phyloP scores from a whole-genome alignment of 2,888 invertebrate species.

The Metellina segmentata region DNA sequence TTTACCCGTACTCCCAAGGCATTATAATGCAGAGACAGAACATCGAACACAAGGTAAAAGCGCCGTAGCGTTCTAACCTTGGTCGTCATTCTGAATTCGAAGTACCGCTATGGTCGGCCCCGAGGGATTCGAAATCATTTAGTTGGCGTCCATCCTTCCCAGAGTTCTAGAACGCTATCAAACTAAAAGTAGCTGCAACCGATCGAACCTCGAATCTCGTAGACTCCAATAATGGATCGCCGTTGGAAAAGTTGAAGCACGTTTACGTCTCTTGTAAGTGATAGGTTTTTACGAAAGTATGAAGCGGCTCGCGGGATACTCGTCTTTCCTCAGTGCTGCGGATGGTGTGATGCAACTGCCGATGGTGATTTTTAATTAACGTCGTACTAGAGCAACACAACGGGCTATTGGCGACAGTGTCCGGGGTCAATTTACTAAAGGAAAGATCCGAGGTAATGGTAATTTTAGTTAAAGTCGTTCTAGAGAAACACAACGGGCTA shows the following conservation, averaged over 20 bases:
- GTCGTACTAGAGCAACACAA: too few relatives aligned
- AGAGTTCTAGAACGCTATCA: neutral
- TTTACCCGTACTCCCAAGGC: neutral
- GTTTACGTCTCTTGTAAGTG: too few relatives aligned
- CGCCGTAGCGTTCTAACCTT: slow-evolving; percentile 40
- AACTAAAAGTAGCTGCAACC: slow-evolving; percentile 7
- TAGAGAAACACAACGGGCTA: too few relatives aligned
- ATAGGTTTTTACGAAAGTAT: too few relatives aligned
- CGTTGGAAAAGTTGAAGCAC: neutral
- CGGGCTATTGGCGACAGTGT: too few relatives aligned
- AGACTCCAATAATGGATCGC: slow-evolving; percentile 31
- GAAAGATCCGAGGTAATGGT: too few relatives aligned
- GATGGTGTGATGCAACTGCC: too few relatives aligned
- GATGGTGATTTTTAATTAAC: too few relatives aligned
- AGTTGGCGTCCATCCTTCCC: neutral
- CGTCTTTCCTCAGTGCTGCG: too few relatives aligned
- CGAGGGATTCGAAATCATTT: slow-evolving; percentile 2
- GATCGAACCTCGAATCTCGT: slow-evolving; percentile 58
- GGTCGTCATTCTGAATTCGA: slow-evolving; percentile 37
- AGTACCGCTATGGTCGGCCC: slow-evolving; percentile 18
- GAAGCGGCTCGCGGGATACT: too few relatives aligned
- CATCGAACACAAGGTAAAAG: neutral
- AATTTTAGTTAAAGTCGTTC: too few relatives aligned
- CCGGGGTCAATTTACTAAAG: too few relatives aligned
- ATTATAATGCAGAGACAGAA: neutral